These are phyloP conservation scores for Chiroxiphia lanceolata DNA, from an alignment of 2,797 vertebrate species.

Conservation along the genomic window DNA sequence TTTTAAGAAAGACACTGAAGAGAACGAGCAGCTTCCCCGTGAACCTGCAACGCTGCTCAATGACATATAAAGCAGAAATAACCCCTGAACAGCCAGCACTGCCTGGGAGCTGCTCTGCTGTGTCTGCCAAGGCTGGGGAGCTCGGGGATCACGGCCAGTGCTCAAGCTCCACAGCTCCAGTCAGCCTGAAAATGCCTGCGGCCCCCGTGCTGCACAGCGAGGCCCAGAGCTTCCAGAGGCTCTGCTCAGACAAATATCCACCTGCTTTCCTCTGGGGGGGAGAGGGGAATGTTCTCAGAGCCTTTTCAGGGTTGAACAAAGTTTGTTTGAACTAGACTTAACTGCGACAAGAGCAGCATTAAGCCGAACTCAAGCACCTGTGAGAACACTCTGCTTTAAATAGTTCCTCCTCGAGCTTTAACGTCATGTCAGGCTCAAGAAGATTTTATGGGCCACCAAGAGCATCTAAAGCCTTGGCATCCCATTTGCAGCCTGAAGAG, in stretches of 20 bases:
- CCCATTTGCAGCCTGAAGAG: neutral
- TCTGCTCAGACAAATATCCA: neutral
- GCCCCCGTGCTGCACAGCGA: neutral
- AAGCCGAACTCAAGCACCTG: conserved; percentile 49
- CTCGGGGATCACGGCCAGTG: neutral
- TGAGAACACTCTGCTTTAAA: conserved; percentile 54
- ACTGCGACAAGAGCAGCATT: conserved; percentile 44
- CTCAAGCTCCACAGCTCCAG: neutral
- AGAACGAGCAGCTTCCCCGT: conserved; percentile 41
- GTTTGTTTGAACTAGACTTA: conserved; percentile 59
- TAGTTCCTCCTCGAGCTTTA: conserved; percentile 27
- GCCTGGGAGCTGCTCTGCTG: neutral
- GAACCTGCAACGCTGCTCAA: neutral
- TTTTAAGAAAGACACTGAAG: conserved; percentile 37
- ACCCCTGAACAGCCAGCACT: neutral
- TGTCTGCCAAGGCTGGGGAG: neutral
- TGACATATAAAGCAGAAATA: conserved; percentile 20
- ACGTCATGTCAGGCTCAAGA: conserved; percentile 7
- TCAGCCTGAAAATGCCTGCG: neutral
- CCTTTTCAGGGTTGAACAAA: neutral
- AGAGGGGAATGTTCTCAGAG: neutral
- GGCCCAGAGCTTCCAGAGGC: neutral
- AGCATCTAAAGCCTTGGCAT: neutral
- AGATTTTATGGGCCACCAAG: conserved; percentile 38
- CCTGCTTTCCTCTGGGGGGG: neutral